A percentile compares a stretch with the other conserved stretches of the same genome.
These are phyloP conservation scores for Engraulis encrasicolus DNA, from an alignment of 2,113 vertebrate species.

Conservation along the genomic window DNA sequence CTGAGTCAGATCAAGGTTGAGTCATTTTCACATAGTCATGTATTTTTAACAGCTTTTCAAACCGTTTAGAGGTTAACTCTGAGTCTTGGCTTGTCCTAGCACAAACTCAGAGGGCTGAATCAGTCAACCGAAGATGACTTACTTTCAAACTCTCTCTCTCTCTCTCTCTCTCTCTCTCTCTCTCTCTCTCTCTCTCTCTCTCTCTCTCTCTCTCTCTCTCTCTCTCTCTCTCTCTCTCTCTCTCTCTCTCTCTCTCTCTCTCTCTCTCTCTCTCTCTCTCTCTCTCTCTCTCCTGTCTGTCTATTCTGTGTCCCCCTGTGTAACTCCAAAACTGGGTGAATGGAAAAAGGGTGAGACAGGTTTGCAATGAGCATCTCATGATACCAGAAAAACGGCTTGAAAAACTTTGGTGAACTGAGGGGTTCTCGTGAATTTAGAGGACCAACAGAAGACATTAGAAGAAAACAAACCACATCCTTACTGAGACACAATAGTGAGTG, in stretches of 20 bases:
- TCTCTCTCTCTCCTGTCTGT: not conserved
- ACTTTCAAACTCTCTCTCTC: not conserved
- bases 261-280: not conserved
- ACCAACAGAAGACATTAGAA: not conserved
- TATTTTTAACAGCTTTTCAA: too few species aligned
- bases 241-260: too few species aligned
- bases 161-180: slow-evolving; percentile 21
- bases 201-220: slow-evolving; percentile 21
- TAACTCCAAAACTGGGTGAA: too few species aligned
- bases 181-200: not conserved
- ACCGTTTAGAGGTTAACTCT: not conserved
- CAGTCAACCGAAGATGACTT: not conserved
- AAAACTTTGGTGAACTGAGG: not conserved
- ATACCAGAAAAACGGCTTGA: not conserved
- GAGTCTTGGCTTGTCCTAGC: not conserved
- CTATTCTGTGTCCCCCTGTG: not conserved
- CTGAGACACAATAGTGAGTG: not conserved
- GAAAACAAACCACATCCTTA: not conserved
- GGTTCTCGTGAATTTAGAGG: too few species aligned
- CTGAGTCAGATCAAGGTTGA: too few species aligned
- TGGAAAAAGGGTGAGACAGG: too few species aligned
- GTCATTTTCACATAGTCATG: too few species aligned
- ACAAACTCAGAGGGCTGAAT: not conserved
- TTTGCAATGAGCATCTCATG: too few species aligned
- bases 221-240: not conserved